Evolutionary conservation across 1,140 invertebrate genomes (phyloP).

Genomic region (Drosophila bocki): DNA sequence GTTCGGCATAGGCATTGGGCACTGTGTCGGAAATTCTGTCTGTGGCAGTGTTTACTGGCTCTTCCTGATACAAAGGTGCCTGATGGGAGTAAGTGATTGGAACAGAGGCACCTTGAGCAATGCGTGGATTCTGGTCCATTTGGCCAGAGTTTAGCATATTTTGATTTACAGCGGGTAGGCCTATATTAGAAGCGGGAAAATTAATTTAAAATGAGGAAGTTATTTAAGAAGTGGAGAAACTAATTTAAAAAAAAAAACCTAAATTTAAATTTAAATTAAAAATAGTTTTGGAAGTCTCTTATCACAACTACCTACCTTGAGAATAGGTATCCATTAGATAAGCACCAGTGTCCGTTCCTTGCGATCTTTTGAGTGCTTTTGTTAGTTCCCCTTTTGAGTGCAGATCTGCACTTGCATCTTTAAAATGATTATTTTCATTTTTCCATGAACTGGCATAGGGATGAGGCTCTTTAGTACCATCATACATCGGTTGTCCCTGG

Average conservation of each 20-base stretch:
- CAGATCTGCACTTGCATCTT: not conserved
- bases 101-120: not conserved
- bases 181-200: not conserved
- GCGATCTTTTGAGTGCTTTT: not conserved
- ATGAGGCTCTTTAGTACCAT: not conserved
- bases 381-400: not conserved
- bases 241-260: not conserved
- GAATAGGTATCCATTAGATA: not conserved
- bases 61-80: not conserved
- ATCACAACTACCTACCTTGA: conserved; percentile 4
- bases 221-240: not conserved
- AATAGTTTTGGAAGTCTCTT: too few species aligned
- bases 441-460: not conserved
- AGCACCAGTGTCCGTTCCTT: not conserved
- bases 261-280: too few species aligned
- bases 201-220: not conserved
- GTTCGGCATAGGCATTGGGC: conserved; percentile 3
- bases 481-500: conserved; percentile 28
- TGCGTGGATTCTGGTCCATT: not conserved
- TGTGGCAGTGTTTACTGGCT: not conserved
- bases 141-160: not conserved
- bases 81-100: not conserved
- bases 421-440: conserved; percentile 1
- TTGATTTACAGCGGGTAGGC: not conserved
- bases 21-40: not conserved